phyloP scores from a whole-genome alignment of 2,797 vertebrate genomes.

The Sciurus vulgaris region DNA sequence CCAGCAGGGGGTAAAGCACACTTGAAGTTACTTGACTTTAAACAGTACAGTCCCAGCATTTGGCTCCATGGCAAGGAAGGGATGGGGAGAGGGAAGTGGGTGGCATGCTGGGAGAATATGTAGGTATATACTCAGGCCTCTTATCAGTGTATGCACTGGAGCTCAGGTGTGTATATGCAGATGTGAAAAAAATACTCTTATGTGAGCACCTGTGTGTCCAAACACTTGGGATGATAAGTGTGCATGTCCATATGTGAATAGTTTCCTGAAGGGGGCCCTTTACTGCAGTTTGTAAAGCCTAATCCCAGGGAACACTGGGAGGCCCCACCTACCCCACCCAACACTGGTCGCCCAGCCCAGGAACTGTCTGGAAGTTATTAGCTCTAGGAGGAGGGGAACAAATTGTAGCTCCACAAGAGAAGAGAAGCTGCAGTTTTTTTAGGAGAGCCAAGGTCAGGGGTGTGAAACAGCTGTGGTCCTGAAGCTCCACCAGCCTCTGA shows the following conservation, averaged over 20 bases:
- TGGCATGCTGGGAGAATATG: background rate
- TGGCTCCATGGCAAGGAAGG: slow-evolving; percentile 88
- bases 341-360: background rate
- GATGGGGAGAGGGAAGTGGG: background rate
- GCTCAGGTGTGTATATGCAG: background rate
- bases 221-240: background rate
- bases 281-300: slow-evolving; percentile 32
- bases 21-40: slow-evolving; percentile 90
- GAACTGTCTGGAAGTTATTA: slow-evolving; percentile 72
- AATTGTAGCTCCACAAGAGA: slow-evolving; percentile 37
- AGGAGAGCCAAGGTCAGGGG: slow-evolving; percentile 48
- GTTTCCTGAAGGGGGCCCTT: slow-evolving; percentile 17
- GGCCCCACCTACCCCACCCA: slow-evolving; percentile 18
- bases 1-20: slow-evolving; percentile 89
- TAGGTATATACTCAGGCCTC: background rate
- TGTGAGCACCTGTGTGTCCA: slow-evolving; percentile 10
- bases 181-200: background rate
- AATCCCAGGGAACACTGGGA: slow-evolving; percentile 47
- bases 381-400: background rate
- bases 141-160: background rate
- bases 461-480: background rate
- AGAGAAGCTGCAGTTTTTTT: slow-evolving; percentile 68
- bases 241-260: background rate
- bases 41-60: slow-evolving; percentile 89
- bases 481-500: background rate